phyloP scores from a whole-genome alignment of 2,888 invertebrate species.

The Peribatodes rhomboidaria region DNA sequence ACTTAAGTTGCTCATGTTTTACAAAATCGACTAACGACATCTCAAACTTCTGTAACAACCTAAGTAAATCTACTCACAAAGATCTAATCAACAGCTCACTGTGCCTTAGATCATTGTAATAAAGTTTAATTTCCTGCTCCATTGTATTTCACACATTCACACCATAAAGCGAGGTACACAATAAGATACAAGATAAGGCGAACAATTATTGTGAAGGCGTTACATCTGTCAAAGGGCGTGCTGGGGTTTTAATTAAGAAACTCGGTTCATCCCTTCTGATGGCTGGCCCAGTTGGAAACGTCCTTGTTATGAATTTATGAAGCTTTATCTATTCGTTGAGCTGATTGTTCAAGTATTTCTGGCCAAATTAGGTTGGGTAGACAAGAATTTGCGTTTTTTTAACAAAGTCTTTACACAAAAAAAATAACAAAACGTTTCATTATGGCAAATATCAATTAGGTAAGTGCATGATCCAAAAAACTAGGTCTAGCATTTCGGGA shows the following conservation, averaged over 20 bases:
- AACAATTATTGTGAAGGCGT: constrained; percentile 70
- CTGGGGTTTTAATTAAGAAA: constrained; percentile 73
- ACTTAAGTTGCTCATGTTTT: neutral
- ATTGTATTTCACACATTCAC: constrained; percentile 31
- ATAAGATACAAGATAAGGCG: constrained; percentile 64
- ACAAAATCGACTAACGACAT: constrained; percentile 17
- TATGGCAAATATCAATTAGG: too few species aligned
- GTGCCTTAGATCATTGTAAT: constrained; percentile 35
- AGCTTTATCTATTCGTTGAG: constrained; percentile 18
- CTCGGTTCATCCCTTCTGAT: constrained; percentile 60
- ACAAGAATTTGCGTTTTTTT: too few species aligned
- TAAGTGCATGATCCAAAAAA: too few species aligned
- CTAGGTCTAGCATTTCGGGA: too few species aligned
- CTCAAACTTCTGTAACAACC: constrained; percentile 14
- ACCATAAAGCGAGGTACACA: constrained; percentile 46
- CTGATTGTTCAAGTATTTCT: neutral
- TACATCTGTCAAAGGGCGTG: constrained; percentile 72
- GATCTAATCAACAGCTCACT: constrained; percentile 32
- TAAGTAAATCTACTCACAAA: constrained; percentile 23
- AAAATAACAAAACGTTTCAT: too few species aligned
- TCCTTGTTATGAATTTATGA: constrained; percentile 24
- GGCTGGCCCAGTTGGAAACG: constrained; percentile 22
- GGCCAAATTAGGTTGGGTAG: neutral
- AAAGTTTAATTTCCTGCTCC: constrained; percentile 44
- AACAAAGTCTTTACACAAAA: too few species aligned